These are phyloP conservation scores for Bufo bufo DNA, from an alignment of 2,113 vertebrate genomes.

Conservation along the genomic window DNA sequence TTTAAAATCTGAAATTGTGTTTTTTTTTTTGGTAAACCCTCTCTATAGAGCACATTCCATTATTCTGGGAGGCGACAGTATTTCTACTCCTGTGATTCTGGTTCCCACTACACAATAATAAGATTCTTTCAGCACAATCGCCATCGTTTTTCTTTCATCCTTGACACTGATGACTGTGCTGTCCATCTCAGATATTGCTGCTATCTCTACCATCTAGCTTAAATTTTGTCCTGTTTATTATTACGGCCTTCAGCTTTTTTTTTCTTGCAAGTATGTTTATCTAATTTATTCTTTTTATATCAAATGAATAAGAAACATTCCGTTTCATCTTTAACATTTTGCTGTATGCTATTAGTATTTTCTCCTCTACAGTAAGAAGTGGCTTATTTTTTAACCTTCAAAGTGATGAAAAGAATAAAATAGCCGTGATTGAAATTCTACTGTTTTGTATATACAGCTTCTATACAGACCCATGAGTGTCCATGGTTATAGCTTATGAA, in stretches of 20 bases:
- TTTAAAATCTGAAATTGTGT: neutral
- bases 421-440: neutral
- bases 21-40: neutral
- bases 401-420: neutral
- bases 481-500: neutral
- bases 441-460: neutral
- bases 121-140: neutral
- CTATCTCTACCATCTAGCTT: neutral
- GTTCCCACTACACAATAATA: neutral
- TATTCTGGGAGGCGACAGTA: neutral
- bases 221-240: constrained; percentile 17
- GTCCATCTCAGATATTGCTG: constrained; percentile 5
- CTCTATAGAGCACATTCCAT: neutral
- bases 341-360: constrained; percentile 11
- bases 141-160: neutral
- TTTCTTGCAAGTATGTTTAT: constrained; percentile 21
- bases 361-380: neutral
- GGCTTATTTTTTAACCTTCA: neutral
- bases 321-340: constrained; percentile 28
- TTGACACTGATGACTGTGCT: neutral
- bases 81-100: neutral
- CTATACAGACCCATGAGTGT: neutral
- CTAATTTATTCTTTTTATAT: constrained; percentile 37
- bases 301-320: constrained; percentile 7
- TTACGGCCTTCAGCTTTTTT: constrained; percentile 27